These are phyloP conservation scores for Entomobrya multifasciata DNA, from an alignment of 2,888 invertebrate genomes.

Conservation along the genomic window DNA sequence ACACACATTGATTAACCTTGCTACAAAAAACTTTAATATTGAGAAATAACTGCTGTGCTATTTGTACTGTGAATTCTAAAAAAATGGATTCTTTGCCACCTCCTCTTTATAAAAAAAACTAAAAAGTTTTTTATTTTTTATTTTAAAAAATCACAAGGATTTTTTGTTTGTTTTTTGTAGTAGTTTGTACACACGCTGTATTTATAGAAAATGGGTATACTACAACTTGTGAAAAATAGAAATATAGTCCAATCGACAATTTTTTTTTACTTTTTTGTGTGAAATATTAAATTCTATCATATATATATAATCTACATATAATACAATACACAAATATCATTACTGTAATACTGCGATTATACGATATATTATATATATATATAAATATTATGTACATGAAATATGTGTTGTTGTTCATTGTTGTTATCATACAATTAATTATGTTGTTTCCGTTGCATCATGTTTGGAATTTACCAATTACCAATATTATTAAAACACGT, in stretches of 20 bases:
- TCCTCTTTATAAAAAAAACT: conserved; percentile 6
- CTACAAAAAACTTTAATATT: conserved; percentile 53
- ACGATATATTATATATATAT: conserved; percentile 34
- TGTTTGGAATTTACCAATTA: conserved; percentile 57
- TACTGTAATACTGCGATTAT: conserved; percentile 42
- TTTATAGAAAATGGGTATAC: conserved; percentile 22
- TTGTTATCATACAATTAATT: conserved; percentile 46
- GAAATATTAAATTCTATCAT: conserved; percentile 35
- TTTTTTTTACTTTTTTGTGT: conserved; percentile 61
- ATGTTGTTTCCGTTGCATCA: conserved; percentile 63
- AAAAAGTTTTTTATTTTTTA: conserved; percentile 7
- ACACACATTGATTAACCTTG: conserved; percentile 17
- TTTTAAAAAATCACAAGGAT: conserved; percentile 14
- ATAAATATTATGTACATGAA: conserved; percentile 24
- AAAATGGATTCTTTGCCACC: conserved; percentile 17
- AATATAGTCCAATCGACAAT: conserved; percentile 34
- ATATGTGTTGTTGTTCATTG: conserved; percentile 60
- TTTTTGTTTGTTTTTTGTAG: conserved; percentile 38
- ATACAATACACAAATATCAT: conserved; percentile 25
- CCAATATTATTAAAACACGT: conserved; percentile 54
- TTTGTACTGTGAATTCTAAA: conserved; percentile 63
- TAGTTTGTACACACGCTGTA: conserved; percentile 25
- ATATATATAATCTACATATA: conserved; percentile 1
- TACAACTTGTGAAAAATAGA: neutral
- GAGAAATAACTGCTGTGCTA: conserved; percentile 63